Evolutionary conservation across 1,140 invertebrate species (phyloP).

Genomic region (Mercenaria mercenaria): DNA sequence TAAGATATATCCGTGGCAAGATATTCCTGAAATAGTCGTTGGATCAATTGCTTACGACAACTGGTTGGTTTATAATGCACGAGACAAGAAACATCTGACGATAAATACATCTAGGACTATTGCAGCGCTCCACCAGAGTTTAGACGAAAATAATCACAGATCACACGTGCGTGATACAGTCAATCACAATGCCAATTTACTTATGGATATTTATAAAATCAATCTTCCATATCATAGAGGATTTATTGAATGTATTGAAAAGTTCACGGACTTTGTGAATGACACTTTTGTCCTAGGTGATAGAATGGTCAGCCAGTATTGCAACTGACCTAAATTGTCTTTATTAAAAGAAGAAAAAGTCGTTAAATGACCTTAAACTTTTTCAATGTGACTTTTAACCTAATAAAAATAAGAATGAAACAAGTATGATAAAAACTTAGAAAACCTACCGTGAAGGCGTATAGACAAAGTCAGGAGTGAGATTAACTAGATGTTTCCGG

Average conservation of each 20-base stretch:
- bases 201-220: conserved; percentile 20
- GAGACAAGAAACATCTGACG: not conserved
- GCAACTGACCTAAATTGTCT: conserved; percentile 6
- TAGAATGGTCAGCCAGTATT: not conserved
- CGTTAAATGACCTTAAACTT: too few species aligned
- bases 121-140: conserved; percentile 14
- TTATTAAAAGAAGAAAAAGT: not conserved
- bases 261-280: conserved; percentile 10
- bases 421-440: too few species aligned
- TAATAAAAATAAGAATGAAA: too few species aligned
- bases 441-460: too few species aligned
- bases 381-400: too few species aligned
- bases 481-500: too few species aligned
- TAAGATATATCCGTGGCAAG: conserved; percentile 23
- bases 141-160: not conserved
- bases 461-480: too few species aligned
- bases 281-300: conserved; percentile 22
- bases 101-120: conserved; percentile 36
- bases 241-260: conserved; percentile 33
- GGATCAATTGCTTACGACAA: conserved; percentile 29
- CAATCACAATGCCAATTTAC: conserved; percentile 16
- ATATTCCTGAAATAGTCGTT: conserved; percentile 37
- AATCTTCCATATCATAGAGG: conserved; percentile 28
- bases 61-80: conserved; percentile 2
- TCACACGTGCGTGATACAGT: conserved; percentile 12